A percentile compares a stretch with the other conserved stretches of the same genome.
These are phyloP conservation scores for Xyrauchen texanus DNA, from an alignment of 2,113 vertebrate species.

Conservation along the genomic window DNA sequence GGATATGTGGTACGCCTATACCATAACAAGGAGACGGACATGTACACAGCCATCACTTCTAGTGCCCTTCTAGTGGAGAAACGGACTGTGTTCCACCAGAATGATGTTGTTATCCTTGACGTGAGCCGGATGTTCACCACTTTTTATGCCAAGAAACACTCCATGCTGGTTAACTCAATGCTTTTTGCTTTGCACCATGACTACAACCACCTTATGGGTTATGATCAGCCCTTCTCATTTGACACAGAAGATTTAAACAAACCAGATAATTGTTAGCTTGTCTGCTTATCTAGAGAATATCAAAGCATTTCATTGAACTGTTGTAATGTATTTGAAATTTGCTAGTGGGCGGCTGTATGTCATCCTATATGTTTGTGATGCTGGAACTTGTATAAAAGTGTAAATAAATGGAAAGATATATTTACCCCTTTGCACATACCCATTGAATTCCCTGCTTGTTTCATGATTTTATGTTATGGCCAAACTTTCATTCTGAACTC, in stretches of 20 bases:
- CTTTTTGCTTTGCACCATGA: conserved; percentile 82
- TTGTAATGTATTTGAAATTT: neutral
- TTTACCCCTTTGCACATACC: neutral
- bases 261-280: conserved; percentile 61
- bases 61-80: conserved; percentile 81
- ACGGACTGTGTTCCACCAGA: conserved; percentile 83
- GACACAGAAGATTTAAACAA: conserved; percentile 71
- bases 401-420: conserved; percentile 22
- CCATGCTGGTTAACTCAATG: conserved; percentile 86
- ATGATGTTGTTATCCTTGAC: conserved; percentile 82
- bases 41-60: conserved; percentile 90
- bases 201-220: conserved; percentile 95
- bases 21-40: conserved; percentile 79
- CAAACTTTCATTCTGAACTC: neutral
- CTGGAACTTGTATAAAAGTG: neutral
- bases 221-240: conserved; percentile 87
- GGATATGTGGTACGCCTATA: conserved; percentile 90
- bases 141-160: conserved; percentile 82
- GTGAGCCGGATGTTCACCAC: conserved; percentile 86
- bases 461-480: neutral
- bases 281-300: neutral
- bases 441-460: neutral
- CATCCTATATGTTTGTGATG: too few relatives aligned
- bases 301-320: neutral
- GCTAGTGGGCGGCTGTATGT: too few relatives aligned